Evolutionary conservation across 2,888 invertebrate genomes (phyloP), one percentile per base, ranked within the genome.

Genomic region (Eulithis testata): DNA sequence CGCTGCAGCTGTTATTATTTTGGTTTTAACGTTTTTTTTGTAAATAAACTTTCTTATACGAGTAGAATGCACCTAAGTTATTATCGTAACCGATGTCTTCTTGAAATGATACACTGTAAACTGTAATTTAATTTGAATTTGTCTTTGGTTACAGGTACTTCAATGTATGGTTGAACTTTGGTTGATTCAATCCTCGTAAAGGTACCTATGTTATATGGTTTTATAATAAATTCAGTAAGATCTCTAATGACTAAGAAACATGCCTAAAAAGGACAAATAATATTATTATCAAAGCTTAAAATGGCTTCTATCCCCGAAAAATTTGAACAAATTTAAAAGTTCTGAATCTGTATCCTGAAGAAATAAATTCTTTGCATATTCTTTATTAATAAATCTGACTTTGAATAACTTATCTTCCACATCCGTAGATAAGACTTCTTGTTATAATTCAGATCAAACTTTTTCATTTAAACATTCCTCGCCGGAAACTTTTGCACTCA

Each of bases 401-500:
- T 64, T 60, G 63, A 67, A 60, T 63, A 67, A 66, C 50, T 62
- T 62, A 67, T 67, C 55, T 67, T 64, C 55, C 54, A 62, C 60
- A 67, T 67, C 67, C 53, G 60, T 60, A 57, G 63, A 60, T 59
- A 66, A 63, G 66, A 50, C 54, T 51, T 60, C 50, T 65, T 65
- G 45, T 65, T 60, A 60, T 64, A 54, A 67, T 64, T 58, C 64
- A 58, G 52, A 62, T 64, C 56, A 21, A 65, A 68, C 60, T 65
- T 73, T 68, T 71, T 71, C 65, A 71, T 71, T 66, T 67, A 63
- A 65, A 71, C 68, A 71, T 73, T 74, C 66, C 66, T 65, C 59
- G 61, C 68, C 66, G 65, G 65, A 71, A 74, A 71, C 68, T 76
- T 71, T 63, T 69, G 66, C 65, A 69, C 73, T 64, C 72, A 73